Evolutionary conservation across 2,113 vertebrate species (phyloP).

Genomic region (Corythaixoides concolor): DNA sequence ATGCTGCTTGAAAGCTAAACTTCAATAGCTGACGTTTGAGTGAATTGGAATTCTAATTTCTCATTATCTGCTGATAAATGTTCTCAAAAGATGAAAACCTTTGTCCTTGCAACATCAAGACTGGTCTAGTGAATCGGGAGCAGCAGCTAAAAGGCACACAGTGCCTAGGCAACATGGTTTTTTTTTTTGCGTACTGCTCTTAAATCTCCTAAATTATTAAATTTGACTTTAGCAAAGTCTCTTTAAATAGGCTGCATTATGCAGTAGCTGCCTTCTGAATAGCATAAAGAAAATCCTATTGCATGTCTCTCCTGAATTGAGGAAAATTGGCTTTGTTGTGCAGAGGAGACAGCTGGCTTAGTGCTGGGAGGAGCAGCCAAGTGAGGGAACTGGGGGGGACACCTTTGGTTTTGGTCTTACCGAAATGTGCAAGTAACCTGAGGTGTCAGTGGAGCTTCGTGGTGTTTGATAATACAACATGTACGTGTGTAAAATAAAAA

Average conservation of each 20-base stretch:
- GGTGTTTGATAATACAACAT: neutral
- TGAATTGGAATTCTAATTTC: conserved; percentile 30
- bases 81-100: conserved; percentile 11
- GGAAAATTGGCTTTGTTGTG: neutral
- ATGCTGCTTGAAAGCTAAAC: neutral
- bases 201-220: conserved; percentile 51
- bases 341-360: neutral
- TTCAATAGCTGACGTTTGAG: neutral
- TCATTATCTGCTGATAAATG: conserved; percentile 25
- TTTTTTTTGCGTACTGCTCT: neutral
- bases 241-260: conserved; percentile 28
- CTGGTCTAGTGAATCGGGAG: neutral
- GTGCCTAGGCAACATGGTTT: neutral
- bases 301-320: neutral
- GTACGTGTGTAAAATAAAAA: neutral
- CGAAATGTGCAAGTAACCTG: neutral
- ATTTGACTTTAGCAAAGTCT: neutral
- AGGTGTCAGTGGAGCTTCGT: neutral
- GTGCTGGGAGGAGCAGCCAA: neutral
- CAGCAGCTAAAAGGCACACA: neutral
- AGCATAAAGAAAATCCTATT: neutral
- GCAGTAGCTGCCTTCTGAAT: neutral
- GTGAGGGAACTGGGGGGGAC: neutral
- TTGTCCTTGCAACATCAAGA: conserved; percentile 10
- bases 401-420: neutral